Conservation (phyloP, 2,888 invertebrate genomes). For the Monopis laevigella region DNA sequence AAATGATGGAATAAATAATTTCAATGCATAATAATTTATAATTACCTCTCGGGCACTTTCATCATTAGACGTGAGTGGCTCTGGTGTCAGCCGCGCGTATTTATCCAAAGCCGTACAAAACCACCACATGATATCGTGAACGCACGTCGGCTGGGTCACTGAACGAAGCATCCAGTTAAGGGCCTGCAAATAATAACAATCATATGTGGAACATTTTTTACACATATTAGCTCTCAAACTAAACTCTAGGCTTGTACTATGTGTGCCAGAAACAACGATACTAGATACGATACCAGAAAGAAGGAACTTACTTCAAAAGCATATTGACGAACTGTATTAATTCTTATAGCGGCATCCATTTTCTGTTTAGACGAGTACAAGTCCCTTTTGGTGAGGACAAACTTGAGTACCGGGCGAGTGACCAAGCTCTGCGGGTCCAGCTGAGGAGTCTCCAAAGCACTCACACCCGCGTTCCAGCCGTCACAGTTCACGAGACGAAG, state of each 20-base stretch:
- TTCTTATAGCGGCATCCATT: slow-evolving; percentile 87
- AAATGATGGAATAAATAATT: no score
- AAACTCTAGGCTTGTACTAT: no score
- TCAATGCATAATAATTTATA: no score
- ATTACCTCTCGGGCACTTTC: slow-evolving; percentile 29
- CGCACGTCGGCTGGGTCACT: slow-evolving; percentile 88
- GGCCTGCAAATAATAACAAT: slow-evolving; percentile 67
- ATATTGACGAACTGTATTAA: slow-evolving; percentile 83
- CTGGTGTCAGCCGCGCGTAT: slow-evolving; percentile 40
- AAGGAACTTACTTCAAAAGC: slow-evolving; percentile 79
- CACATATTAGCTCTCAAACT: no score
- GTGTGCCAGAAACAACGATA: no score
- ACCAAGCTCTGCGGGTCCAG: slow-evolving; percentile 69
- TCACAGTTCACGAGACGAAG: slow-evolving; percentile 74
- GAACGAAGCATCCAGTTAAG: slow-evolving; percentile 94
- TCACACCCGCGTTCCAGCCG: slow-evolving; percentile 30
- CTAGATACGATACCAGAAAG: no score
- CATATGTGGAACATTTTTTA: no score
- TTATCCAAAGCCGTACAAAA: slow-evolving; percentile 86
- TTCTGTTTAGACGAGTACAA: slow-evolving; percentile 83
- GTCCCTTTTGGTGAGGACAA: slow-evolving; percentile 87
- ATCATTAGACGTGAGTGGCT: slow-evolving; percentile 32
- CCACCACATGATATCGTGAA: slow-evolving; percentile 98
- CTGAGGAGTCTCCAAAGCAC: slow-evolving; percentile 43
- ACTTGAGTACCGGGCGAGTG: slow-evolving; percentile 85